Percentiles rank a stretch among this genome's conserved stretches.
Evolutionary conservation across 2,888 invertebrate species (phyloP).

Genomic region (Aleiodes testaceus): DNA sequence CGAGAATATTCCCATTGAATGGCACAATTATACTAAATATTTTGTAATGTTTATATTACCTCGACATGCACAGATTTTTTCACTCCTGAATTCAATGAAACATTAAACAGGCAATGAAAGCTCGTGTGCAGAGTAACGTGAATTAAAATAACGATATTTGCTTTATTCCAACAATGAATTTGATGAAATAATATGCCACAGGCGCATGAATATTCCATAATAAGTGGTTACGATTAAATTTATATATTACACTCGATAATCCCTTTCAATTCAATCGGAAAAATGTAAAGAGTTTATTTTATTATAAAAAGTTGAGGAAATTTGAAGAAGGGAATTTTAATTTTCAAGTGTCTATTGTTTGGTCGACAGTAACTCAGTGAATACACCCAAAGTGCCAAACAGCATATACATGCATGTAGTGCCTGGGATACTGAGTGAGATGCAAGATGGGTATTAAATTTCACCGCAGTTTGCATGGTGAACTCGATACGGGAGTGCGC

Average conservation of each 20-base stretch:
- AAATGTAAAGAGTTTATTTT: no score
- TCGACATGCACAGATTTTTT: slow-evolving; percentile 9
- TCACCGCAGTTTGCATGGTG: slow-evolving; percentile 47
- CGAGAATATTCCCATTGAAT: background rate
- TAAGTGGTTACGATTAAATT: slow-evolving; percentile 15
- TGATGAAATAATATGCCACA: slow-evolving; percentile 22
- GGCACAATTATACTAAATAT: background rate
- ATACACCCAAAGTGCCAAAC: slow-evolving; percentile 26
- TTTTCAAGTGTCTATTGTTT: slow-evolving; percentile 16
- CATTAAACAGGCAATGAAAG: background rate
- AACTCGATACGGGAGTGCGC: slow-evolving; percentile 35
- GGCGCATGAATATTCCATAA: slow-evolving; percentile 24
- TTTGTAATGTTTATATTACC: slow-evolving; percentile 10
- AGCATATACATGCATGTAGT: slow-evolving; percentile 9
- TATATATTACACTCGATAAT: slow-evolving; percentile 12
- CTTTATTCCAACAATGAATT: slow-evolving; percentile 8
- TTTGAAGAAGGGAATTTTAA: no score
- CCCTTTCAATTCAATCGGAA: background rate
- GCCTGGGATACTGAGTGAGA: background rate
- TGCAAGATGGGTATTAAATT: slow-evolving; percentile 51
- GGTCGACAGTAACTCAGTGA: background rate
- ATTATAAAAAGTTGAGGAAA: no score
- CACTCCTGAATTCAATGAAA: slow-evolving; percentile 1
- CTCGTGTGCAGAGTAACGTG: slow-evolving; percentile 11
- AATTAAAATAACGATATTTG: slow-evolving; percentile 20